Conservation (phyloP, 2,888 invertebrate species). For the Carpatolechia fugitivella region DNA sequence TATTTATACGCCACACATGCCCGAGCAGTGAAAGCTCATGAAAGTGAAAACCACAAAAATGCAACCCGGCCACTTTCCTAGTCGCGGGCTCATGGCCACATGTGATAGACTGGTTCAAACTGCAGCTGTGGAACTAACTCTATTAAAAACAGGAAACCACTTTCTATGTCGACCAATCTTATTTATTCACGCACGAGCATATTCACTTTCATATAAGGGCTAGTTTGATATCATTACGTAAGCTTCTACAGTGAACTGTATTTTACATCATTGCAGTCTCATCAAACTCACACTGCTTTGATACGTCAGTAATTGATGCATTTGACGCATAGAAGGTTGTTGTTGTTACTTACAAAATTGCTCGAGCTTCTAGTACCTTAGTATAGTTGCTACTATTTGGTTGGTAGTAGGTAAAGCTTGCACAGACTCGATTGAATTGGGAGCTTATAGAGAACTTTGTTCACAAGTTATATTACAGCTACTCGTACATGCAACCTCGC, state of each 20-base stretch:
- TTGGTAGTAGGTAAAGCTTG: too few species aligned
- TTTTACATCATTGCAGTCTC: not conserved
- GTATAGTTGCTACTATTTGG: too few species aligned
- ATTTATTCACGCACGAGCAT: not conserved
- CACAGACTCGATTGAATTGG: too few species aligned
- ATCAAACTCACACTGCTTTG: too few species aligned
- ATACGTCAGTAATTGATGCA: too few species aligned
- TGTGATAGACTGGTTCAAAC: slow-evolving; percentile 50
- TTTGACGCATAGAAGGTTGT: too few species aligned
- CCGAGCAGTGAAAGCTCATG: slow-evolving; percentile 52
- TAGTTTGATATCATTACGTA: not conserved
- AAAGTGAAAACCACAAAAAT: slow-evolving; percentile 63
- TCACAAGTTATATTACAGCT: too few species aligned
- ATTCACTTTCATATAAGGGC: not conserved
- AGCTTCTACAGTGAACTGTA: not conserved
- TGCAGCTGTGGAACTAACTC: slow-evolving; percentile 21
- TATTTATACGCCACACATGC: not conserved
- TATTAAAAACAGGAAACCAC: slow-evolving; percentile 16
- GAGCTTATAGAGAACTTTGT: not conserved
- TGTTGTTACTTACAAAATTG: too few species aligned
- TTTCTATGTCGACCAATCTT: slow-evolving; percentile 12
- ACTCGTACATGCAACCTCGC: too few species aligned
- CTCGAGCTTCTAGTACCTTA: too few species aligned
- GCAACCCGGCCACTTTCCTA: slow-evolving; percentile 59
- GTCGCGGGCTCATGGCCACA: slow-evolving; percentile 40